Evolutionary conservation across 2,113 vertebrate species (phyloP), one percentile per base, ranked within the genome.

Genomic region (Pangasianodon gigas): DNA sequence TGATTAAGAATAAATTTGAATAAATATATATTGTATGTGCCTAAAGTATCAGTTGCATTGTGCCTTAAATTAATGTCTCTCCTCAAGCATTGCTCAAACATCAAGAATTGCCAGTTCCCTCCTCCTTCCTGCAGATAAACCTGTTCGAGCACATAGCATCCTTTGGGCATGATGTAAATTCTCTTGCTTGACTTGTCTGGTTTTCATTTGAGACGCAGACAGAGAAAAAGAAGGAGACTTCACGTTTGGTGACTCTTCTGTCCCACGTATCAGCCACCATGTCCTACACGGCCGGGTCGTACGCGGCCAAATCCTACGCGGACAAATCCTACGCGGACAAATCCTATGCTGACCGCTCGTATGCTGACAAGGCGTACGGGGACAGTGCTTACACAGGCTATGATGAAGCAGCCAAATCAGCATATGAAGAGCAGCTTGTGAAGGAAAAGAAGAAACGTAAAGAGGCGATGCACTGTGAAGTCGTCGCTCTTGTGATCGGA

Each of bases 401-500:
- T 7, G 94, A 93, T 7, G 91, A 93, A 46, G 89, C 90, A 1
- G 80, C 89, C 8, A 56, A 89, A 89, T 32, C 91, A 1, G 93
- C 91, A 4, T 88, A 92, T 0, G 93, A 95, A 51, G 92, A 96
- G 54, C 95, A 95, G 86, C n/a, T 93, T 65, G 91, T 16, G 11
- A 92, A 95, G 90, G 96, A 95, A 51, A 95, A 94, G 91, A 96
- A 91, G 58, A 87, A 95, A 0, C 87, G n/a, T 0, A 82, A 0
- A 8, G 92, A 95, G 0, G 93, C 94, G 18, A 86, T 95, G 67
- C 96, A 62, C 86, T 97, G 92, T 18, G 97, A 98, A 92, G 94
- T 97, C 0, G 89, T 95, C 18, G 97, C 97, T 0, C 94, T 99
- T 8, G 26, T 97, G 26, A 83, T 98, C 0, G 98, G 97, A 0